These are phyloP conservation scores for Ceriagrion tenellum DNA, from an alignment of 2,888 invertebrate species.

Conservation along the genomic window DNA sequence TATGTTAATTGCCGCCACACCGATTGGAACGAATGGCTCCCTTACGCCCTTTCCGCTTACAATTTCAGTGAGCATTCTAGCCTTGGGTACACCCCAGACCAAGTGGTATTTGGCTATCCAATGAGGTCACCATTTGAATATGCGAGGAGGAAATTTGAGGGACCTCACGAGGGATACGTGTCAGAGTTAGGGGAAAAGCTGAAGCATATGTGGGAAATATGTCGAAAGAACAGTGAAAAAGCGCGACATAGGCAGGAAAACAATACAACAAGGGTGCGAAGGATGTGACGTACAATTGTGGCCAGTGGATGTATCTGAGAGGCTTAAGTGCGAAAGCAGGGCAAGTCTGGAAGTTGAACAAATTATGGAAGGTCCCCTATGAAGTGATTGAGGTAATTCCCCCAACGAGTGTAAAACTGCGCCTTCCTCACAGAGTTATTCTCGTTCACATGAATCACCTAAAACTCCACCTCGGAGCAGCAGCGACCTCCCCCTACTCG, in stretches of 20 bases:
- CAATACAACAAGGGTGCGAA: background rate
- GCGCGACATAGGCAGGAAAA: background rate
- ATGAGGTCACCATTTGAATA: background rate
- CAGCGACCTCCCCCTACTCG: too few relatives aligned
- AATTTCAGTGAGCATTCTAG: background rate
- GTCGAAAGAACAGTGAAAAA: background rate
- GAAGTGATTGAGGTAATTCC: too few relatives aligned
- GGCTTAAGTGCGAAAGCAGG: too few relatives aligned
- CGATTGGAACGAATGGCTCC: background rate
- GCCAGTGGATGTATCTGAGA: too few relatives aligned
- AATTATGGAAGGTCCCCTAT: too few relatives aligned
- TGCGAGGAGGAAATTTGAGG: background rate
- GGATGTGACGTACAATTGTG: too few relatives aligned
- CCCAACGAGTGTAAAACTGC: too few relatives aligned
- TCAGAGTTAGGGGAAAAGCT: background rate
- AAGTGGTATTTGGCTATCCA: background rate
- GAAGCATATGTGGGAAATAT: background rate
- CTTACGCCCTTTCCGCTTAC: background rate
- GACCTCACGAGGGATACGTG: background rate
- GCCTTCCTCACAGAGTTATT: too few relatives aligned
- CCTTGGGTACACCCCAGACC: background rate
- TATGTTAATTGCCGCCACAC: background rate
- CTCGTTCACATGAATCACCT: too few relatives aligned
- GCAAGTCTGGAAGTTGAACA: too few relatives aligned
- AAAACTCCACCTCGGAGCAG: too few relatives aligned